Base-by-base conservation (phyloP, 2,888 invertebrate genomes). In the Desoria tigrina region DNA sequence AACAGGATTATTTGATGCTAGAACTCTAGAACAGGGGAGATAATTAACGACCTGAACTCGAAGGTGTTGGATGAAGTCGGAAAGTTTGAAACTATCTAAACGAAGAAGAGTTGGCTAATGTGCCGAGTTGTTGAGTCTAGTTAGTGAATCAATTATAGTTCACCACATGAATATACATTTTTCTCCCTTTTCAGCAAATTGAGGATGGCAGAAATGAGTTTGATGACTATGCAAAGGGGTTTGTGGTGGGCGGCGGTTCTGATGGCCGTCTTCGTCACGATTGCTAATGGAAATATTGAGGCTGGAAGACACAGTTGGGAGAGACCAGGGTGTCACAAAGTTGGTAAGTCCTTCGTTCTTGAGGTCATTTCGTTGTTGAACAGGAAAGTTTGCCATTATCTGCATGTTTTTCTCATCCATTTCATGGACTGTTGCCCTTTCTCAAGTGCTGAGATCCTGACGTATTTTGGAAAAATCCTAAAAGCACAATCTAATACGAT, bases 251-350 rank as follows among this genome's bases (percentile, higher is more conserved):
- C 58, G 42, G 24, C 27, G 2, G 2, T 58, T 9, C 7, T 58
- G 58, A 58, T 58, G 58, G 58, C 58, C 11, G 2, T 58, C 16
- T 23, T 57, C 3, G 26, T 42, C 6, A 23, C 42, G 14, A 4
- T 58, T 16, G 32, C 49, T n/a, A 42, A 32, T 18, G 53, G 63
- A 57, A 49, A 49, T 58, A 65, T 60, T 32, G 65, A 63, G 32
- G 69, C 65, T 54, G 73, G 63, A 28, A 68, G 76, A 63, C 78
- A 86, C 70, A 79, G 84, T 53, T 90, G 90, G 90, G 84, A 87
- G 72, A 86, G 86, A 77, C 89, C 90, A 23, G 90, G 90, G 59
- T 91, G 90, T 78, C 89, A 90, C 78, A 87, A 86, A 84, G 87
- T 90, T 73, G 90, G 91, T 85, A 81, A 81, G 85, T 82, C 28